Evolutionary conservation across 2,113 vertebrate species (phyloP).

Genomic region (Aegithalos caudatus): DNA sequence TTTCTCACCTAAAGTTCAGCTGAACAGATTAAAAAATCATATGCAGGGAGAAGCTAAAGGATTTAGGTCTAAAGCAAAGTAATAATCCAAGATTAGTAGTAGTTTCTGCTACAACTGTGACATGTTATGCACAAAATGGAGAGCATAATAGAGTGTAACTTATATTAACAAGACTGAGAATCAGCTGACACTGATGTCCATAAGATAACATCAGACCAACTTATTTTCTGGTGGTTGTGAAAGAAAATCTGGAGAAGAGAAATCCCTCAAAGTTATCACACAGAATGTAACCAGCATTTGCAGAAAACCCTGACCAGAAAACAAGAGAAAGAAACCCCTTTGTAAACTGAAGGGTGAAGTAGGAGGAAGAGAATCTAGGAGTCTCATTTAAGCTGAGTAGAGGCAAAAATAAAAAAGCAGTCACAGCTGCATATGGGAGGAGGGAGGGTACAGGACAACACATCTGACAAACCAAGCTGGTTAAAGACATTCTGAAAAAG

Average conservation of each 20-base stretch:
- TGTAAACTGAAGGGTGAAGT: neutral
- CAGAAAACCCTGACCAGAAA: neutral
- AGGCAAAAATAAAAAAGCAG: neutral
- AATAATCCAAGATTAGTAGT: neutral
- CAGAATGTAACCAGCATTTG: neutral
- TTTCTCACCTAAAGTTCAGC: neutral
- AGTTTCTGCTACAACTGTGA: neutral
- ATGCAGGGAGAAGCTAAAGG: neutral
- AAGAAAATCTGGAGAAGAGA: neutral
- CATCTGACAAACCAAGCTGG: neutral
- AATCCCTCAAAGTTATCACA: neutral
- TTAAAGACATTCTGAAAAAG: neutral
- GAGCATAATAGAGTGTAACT: neutral
- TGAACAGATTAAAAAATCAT: neutral
- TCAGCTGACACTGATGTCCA: neutral
- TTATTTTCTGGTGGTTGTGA: neutral
- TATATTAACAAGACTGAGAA: neutral
- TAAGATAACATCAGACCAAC: neutral
- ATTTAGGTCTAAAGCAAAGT: neutral
- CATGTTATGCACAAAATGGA: accelerated
- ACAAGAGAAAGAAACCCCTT: neutral
- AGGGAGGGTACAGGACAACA: neutral
- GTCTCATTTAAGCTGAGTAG: neutral
- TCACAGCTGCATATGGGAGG: neutral
- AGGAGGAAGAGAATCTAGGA: neutral